Evolutionary conservation across 2,797 vertebrate genomes (phyloP), one percentile per base, ranked within the genome.

Genomic region (Takifugu rubripes): DNA sequence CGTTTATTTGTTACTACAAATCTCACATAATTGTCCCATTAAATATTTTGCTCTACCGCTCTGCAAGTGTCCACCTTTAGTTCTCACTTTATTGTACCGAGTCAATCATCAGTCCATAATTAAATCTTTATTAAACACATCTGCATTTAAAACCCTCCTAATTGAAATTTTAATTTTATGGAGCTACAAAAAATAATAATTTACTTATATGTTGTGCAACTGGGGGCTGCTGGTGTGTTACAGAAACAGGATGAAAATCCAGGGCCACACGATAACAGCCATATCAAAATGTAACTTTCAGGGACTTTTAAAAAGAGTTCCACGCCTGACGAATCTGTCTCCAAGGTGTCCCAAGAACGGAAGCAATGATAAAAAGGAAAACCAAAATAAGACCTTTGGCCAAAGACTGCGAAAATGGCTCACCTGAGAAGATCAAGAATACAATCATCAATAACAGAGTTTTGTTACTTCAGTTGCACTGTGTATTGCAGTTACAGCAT

Each of bases 361-460:
- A 81, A 0, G 92, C 92, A 5, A 87, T 12, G 0, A 92, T 62
- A 49, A 94, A 74, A 74, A 95, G 84, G 58, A 91, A 92, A 9
- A 88, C 87, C 77, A 99, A 47, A 26, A 91, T 77, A 17, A 98
- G 83, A 62, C 93, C 93, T 74, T 97, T 96, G 31, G 94, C 95
- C 43, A 98, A 68, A 3, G 92, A 79, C 68, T 91, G 92, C 6
- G 92, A 87, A 64, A 90, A 92, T 0, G 92, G 90, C 69, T 98
- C 96, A 69, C 94, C 96, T 99, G 83, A 0, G 72, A 76, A 58
- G 46, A 52, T 57, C 12, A 55, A 31, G 55, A 1, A 3, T 16
- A 44, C 14, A 24, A 3, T 54, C 36, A 61, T 7, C 31, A 40
- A 48, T 14, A 7, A 15, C 8, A 40, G 9, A 56, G 17, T 21